These are phyloP conservation scores for Odocoileus virginianus DNA, from an alignment of 2,113 vertebrate genomes.

Conservation along the genomic window DNA sequence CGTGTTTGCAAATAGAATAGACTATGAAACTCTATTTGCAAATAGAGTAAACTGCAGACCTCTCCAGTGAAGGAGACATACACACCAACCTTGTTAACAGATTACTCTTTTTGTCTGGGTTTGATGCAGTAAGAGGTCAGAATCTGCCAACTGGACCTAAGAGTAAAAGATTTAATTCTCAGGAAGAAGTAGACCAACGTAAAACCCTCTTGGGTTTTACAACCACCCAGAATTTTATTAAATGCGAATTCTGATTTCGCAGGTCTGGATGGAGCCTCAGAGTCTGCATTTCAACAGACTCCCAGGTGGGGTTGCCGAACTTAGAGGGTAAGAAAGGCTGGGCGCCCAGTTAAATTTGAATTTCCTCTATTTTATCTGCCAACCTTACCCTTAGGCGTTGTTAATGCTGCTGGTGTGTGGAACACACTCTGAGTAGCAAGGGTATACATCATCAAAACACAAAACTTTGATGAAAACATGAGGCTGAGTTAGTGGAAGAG, in stretches of 20 bases:
- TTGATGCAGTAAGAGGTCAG: neutral
- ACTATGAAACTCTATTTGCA: neutral
- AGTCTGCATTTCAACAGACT: neutral
- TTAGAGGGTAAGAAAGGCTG: neutral
- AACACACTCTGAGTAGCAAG: slow-evolving; percentile 34
- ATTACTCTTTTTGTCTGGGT: neutral
- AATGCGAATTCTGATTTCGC: neutral
- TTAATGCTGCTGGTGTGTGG: neutral
- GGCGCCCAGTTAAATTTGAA: neutral
- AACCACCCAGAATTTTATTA: neutral
- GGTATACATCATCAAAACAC: slow-evolving; percentile 24
- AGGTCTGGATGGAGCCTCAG: neutral
- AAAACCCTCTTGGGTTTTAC: neutral
- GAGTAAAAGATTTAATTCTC: neutral
- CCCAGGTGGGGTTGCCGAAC: neutral
- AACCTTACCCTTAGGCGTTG: neutral
- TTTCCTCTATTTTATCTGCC: neutral
- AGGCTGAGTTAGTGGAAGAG: neutral
- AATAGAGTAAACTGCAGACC: neutral
- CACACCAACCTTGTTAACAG: neutral
- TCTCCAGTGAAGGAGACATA: neutral
- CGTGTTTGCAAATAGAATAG: neutral
- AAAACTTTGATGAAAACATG: neutral
- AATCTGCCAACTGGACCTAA: slow-evolving; percentile 12
- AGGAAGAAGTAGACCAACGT: neutral